Evolutionary conservation across 2,113 vertebrate species (phyloP), one percentile per base, ranked within the genome.

Genomic region (Cichladusa arquata): DNA sequence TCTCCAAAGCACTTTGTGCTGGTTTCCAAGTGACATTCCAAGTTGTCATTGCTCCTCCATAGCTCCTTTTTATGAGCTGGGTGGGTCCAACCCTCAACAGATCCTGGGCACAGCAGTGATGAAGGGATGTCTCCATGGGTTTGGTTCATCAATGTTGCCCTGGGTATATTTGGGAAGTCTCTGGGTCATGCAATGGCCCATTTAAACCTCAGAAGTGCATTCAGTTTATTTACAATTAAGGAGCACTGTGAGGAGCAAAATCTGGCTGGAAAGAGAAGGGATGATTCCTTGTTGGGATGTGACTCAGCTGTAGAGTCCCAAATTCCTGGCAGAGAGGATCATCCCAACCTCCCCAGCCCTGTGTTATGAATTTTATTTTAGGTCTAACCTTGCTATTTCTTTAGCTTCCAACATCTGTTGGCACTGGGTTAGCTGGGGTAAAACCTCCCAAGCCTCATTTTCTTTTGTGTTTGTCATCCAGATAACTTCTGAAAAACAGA

Each of bases 21-120:
- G 0, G 38, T 65, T 82, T 33, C 28, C 58, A 26, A 16, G 33
- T 7, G 7, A 11, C 1, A 2, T 16, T 67, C 33, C 5, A 2
- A 62, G 53, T 6, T 64, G 22, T 36, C 62, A 31, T 1, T 19
- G 71, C 65, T 85, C 20, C 34, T 38, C 10, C 1, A 6, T 3
- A 5, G 34, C 40, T 8, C 45, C 33, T 6, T 44, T 33, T 16
- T 29, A 0, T 14, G 47, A n/a, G 74, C 78, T 24, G 50, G 36
- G 33, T 9, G 66, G 56, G 56, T 26, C 51, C 29, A 5, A 0
- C 71, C 7, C 15, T 19, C 45, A 61, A 17, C 57, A 44, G 51
- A 31, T 5, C 36, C 10, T 12, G 18, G 45, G 65, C 48, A 84
- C 38, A 70, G 74, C 34, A 31, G 18, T 7, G 67, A 4, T 10